phyloP scores from a whole-genome alignment of 2,888 invertebrate species.

The Troglohyphantes excavatus region DNA sequence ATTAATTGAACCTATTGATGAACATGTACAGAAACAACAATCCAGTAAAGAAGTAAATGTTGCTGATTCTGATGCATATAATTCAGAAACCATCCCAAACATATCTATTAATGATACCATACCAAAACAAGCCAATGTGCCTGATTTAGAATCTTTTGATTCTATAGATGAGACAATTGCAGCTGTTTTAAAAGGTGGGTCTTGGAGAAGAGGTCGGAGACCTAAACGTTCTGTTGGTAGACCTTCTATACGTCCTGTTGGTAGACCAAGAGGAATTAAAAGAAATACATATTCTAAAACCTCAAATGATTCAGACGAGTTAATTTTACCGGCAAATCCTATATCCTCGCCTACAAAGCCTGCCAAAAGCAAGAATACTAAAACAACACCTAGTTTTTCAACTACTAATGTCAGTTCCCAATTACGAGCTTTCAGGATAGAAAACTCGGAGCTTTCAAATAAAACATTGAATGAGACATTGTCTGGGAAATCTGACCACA shows the following conservation, averaged over 20 bases:
- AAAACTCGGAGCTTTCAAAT: neutral
- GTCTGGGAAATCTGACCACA: neutral
- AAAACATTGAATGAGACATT: neutral
- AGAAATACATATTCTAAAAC: neutral
- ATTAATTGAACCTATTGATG: neutral
- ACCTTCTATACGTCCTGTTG: neutral
- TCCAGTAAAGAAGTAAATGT: neutral
- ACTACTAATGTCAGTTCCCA: constrained; percentile 2
- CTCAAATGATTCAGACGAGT: neutral
- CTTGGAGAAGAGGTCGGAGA: neutral
- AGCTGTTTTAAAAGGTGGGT: neutral
- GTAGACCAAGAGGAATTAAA: neutral
- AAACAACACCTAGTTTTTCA: neutral
- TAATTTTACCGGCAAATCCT: neutral
- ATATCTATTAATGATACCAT: neutral
- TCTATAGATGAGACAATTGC: neutral
- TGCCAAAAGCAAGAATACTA: neutral
- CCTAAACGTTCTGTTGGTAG: too few species aligned
- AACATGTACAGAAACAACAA: neutral
- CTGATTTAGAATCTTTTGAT: neutral
- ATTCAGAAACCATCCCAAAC: neutral
- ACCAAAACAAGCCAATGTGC: too few species aligned
- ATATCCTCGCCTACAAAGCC: neutral
- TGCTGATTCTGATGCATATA: too few species aligned
- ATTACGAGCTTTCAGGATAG: constrained; percentile 20